phyloP scores from a whole-genome alignment of 2,888 invertebrate species.

The Pollenia amentaria region DNA sequence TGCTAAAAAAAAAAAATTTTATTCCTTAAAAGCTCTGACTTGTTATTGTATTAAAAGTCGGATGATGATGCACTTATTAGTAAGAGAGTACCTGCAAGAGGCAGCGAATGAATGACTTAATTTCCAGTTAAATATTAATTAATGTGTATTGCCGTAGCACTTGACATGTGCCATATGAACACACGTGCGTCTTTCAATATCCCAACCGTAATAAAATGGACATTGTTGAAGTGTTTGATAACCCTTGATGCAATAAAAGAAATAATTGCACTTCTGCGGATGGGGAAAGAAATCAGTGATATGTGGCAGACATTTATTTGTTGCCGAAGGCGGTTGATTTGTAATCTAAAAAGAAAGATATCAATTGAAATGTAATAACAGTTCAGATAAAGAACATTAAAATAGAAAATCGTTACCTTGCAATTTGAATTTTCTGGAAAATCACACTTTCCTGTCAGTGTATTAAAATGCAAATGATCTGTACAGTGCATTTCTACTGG shows the following conservation, averaged over 20 bases:
- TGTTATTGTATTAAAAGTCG: background rate
- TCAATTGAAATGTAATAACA: background rate
- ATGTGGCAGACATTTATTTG: slow-evolving; percentile 79
- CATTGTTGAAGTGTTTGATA: slow-evolving; percentile 83
- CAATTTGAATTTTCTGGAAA: slow-evolving; percentile 80
- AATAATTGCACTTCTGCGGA: slow-evolving; percentile 82
- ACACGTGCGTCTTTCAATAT: slow-evolving; percentile 80
- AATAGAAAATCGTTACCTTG: slow-evolving; percentile 73
- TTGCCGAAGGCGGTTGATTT: slow-evolving; percentile 53
- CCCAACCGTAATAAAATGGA: slow-evolving; percentile 83
- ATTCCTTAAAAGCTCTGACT: background rate
- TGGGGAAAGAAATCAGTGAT: slow-evolving; percentile 82
- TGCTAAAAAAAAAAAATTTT: background rate
- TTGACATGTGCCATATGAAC: slow-evolving; percentile 80
- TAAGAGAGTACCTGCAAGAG: background rate
- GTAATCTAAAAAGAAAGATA: slow-evolving; percentile 47
- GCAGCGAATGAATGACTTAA: background rate
- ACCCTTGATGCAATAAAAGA: slow-evolving; percentile 83
- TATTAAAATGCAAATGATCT: slow-evolving; percentile 81
- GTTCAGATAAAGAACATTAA: slow-evolving; percentile 1
- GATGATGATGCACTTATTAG: background rate
- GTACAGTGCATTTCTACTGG: slow-evolving; percentile 83
- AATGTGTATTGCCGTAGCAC: slow-evolving; percentile 76
- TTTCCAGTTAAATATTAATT: slow-evolving; percentile 5
- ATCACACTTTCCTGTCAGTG: slow-evolving; percentile 80